phyloP scores from a whole-genome alignment of 1,140 invertebrate genomes.

The Trachymyrmex septentrionalis region DNA sequence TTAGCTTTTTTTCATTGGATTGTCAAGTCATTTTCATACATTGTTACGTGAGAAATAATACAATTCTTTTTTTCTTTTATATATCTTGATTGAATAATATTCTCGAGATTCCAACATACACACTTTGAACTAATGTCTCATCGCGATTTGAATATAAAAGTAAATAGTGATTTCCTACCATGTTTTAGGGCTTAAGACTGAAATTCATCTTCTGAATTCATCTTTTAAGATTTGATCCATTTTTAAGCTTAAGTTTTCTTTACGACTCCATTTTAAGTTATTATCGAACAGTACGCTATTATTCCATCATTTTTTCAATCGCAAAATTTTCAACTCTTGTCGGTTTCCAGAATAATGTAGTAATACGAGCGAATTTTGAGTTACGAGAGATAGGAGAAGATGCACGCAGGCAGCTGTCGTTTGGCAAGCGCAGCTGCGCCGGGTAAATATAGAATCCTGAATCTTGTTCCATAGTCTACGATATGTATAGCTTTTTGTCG shows the following conservation, averaged over 20 bases:
- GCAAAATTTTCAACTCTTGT: conserved; percentile 13
- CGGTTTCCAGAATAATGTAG: conserved; percentile 7
- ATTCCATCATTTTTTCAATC: not conserved
- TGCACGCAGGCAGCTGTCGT: conserved; percentile 73
- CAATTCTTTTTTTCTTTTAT: not conserved
- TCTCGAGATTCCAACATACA: not conserved
- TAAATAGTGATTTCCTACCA: not conserved
- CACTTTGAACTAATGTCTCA: not conserved
- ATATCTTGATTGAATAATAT: not conserved
- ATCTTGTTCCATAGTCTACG: conserved; percentile 65
- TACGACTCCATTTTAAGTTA: not conserved
- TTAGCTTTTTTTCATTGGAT: not conserved
- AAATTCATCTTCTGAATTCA: not conserved
- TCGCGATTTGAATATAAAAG: not conserved
- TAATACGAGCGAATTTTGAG: conserved; percentile 68
- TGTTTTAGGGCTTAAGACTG: not conserved
- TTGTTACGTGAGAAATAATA: not conserved
- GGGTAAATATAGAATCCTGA: conserved; percentile 78
- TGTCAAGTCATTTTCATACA: not conserved
- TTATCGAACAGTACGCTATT: not conserved
- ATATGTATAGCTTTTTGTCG: conserved; percentile 67
- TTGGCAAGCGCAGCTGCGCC: conserved; percentile 74
- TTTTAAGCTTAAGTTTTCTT: not conserved
- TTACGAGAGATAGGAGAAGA: conserved; percentile 72
- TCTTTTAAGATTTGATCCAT: not conserved